Evolutionary conservation across 2,797 vertebrate genomes (phyloP).

Genomic region (Periophthalmus magnuspinnatus): DNA sequence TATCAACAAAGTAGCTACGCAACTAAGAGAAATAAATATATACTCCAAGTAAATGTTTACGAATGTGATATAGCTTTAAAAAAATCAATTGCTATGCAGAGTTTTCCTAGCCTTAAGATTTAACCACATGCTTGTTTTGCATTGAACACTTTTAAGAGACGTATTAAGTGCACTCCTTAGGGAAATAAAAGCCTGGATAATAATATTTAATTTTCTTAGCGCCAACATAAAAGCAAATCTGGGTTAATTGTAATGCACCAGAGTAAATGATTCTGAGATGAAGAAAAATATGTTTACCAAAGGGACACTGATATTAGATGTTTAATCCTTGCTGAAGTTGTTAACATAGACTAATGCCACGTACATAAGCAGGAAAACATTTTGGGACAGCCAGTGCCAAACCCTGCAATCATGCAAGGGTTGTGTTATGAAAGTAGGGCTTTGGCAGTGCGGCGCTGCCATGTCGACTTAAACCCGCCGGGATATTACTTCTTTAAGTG

Average conservation of each 20-base stretch:
- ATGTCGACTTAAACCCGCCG: slow-evolving; percentile 6
- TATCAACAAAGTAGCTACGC: background rate
- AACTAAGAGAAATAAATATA: background rate
- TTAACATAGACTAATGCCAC: slow-evolving; percentile 67
- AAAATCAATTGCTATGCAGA: background rate
- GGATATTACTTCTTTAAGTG: slow-evolving; percentile 21
- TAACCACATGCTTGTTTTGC: slow-evolving; percentile 12
- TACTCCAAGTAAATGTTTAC: background rate
- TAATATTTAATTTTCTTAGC: slow-evolving; percentile 5
- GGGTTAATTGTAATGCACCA: slow-evolving; percentile 15
- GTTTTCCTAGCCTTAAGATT: slow-evolving; percentile 1
- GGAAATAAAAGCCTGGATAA: slow-evolving; percentile 4
- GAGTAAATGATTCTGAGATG: slow-evolving; percentile 24
- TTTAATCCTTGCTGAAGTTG: slow-evolving; percentile 71
- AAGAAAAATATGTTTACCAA: slow-evolving; percentile 37
- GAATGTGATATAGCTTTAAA: background rate
- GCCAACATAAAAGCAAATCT: slow-evolving; percentile 10
- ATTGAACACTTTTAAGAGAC: slow-evolving; percentile 15
- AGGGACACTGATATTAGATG: slow-evolving; percentile 60
- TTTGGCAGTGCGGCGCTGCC: slow-evolving; percentile 38
- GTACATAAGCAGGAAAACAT: slow-evolving; percentile 70
- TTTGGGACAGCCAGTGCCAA: slow-evolving; percentile 52
- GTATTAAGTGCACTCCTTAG: slow-evolving; percentile 7
- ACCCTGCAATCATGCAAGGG: slow-evolving; percentile 57
- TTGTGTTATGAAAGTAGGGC: slow-evolving; percentile 67